Evolutionary conservation across 2,888 invertebrate genomes (phyloP), one percentile per base, ranked within the genome.

Genomic region (Perithous albicinctus): DNA sequence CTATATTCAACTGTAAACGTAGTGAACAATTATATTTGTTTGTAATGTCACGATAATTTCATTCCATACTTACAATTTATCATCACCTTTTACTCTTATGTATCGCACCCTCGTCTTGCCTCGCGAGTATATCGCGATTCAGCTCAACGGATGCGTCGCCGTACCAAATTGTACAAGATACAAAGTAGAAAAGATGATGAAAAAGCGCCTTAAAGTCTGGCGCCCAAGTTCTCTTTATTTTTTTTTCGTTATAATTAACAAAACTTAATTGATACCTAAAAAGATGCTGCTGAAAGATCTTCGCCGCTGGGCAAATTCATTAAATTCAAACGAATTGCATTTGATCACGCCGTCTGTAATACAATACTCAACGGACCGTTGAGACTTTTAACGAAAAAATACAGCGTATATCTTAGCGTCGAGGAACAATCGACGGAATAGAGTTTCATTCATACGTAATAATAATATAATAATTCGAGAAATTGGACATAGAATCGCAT

Each of bases 31-130:
- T 56, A 32, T 29, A 26, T 56, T 29, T 56, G 0, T 56, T 32
- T 15, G 4, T 15, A n/a, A 2, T 32, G n/a, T n/a, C n/a, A 29
- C n/a, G n/a, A 32, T 29, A n/a, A n/a, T n/a, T 32, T 5, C 3
- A 15, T 56, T 32, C 15, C 26, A 32, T 56, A 29, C 7, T 56
- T 29, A 26, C 32, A 12, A 56, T 32, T 26, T 29, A 56, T 29
- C 29, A n/a, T 56, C 5, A 32, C 5, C 32, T 54, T 26, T 26
- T 32, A 56, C 56, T n/a, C n/a, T 26, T 32, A 15, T 56, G 6
- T 56, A 56, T 56, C 56, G 32, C 56, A 56, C n/a, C n/a, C 29
- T 56, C 32, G 26, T 56, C 56, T 29, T 56, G 26, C 56, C 29
- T 0, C 29, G 23, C 54, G 26, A 54, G 54, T 10, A 54, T 26